Evolutionary conservation across 2,113 vertebrate species (phyloP).

Genomic region (Strigops habroptila): DNA sequence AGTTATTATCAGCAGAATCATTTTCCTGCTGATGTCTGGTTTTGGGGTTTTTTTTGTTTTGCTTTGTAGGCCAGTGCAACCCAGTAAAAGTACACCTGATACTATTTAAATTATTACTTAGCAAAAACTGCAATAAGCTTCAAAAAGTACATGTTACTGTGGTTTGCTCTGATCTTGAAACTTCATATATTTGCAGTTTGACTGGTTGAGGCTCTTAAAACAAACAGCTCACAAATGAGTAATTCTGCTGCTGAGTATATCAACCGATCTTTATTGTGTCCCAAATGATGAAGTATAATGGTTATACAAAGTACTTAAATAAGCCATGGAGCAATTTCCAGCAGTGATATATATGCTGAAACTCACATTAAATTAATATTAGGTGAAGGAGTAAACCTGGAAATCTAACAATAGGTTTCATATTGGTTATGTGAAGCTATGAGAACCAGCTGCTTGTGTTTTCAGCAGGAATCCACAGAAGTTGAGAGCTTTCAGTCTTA

Average conservation of each 20-base stretch:
- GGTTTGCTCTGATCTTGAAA: slow-evolving; percentile 12
- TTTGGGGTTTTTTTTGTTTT: background rate
- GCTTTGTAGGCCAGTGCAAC: background rate
- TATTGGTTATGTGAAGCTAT: background rate
- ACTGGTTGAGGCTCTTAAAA: slow-evolving; percentile 27
- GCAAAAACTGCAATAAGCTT: background rate
- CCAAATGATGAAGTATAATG: slow-evolving; percentile 15
- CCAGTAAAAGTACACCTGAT: background rate
- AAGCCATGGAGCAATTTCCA: background rate
- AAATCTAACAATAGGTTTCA: background rate
- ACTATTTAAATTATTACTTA: background rate
- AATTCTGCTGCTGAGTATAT: background rate
- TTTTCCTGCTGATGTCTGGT: background rate
- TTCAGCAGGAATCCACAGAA: background rate
- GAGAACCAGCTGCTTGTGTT: background rate
- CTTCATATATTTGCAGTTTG: background rate
- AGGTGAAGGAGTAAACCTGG: slow-evolving; percentile 16
- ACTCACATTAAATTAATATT: background rate
- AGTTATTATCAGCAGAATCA: background rate
- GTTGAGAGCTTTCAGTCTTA: background rate
- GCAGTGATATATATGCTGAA: slow-evolving; percentile 11
- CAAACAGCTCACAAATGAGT: slow-evolving; percentile 38
- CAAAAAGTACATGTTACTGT: slow-evolving; percentile 5
- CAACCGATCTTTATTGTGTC: background rate
- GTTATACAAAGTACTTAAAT: background rate